These are phyloP conservation scores for Radopholus similis DNA, from an alignment of 1,140 invertebrate genomes.

Conservation along the genomic window DNA sequence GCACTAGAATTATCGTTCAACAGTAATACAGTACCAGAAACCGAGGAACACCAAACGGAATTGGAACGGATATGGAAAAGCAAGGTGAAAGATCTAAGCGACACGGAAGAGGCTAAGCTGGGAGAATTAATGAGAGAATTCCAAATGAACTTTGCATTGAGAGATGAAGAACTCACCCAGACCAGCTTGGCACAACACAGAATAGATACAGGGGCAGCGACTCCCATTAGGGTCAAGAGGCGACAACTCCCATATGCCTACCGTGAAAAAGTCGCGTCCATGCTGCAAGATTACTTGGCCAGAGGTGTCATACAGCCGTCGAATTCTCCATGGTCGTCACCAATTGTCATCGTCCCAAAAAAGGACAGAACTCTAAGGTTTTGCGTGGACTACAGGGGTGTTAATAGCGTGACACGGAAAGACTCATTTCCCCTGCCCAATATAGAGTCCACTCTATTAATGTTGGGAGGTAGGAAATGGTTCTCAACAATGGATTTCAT, in stretches of 20 bases:
- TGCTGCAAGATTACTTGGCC: slow-evolving; percentile 12
- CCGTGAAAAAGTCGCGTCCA: slow-evolving; percentile 12
- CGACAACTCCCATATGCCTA: slow-evolving; percentile 1
- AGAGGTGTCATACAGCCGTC: neutral
- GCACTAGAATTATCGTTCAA: neutral
- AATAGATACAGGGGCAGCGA: neutral
- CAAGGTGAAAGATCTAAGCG: neutral
- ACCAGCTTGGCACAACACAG: neutral
- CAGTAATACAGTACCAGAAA: neutral
- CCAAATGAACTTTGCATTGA: neutral
- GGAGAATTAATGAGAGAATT: neutral
- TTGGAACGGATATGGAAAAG: neutral
- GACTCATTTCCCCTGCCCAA: slow-evolving; percentile 65
- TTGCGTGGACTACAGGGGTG: slow-evolving; percentile 62
- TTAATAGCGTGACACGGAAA: slow-evolving; percentile 61
- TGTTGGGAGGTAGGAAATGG: slow-evolving; percentile 40
- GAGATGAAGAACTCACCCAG: neutral
- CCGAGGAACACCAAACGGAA: neutral
- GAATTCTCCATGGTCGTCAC: slow-evolving; percentile 61
- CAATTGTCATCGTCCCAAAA: slow-evolving; percentile 64
- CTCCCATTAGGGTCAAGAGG: neutral
- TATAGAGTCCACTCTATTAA: slow-evolving; percentile 63
- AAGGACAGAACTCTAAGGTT: slow-evolving; percentile 61
- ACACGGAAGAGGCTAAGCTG: neutral
- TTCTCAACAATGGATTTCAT: slow-evolving; percentile 60